A percentile compares a stretch with the other conserved stretches of the same genome.
phyloP scores from a whole-genome alignment of 64 coral and sea anemone species.

The Stichodactyla helianthus region DNA sequence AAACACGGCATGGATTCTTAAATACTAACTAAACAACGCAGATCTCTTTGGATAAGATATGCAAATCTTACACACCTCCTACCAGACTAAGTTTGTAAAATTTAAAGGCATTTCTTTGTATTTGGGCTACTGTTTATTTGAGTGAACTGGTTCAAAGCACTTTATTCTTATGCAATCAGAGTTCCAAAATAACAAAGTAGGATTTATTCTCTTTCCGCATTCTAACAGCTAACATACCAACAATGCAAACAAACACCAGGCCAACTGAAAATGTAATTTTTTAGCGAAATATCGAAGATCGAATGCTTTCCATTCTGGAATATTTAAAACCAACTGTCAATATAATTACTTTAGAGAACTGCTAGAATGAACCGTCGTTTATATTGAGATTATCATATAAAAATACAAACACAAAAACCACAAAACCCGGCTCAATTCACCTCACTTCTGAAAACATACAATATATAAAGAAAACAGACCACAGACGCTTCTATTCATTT shows the following conservation, averaged over 20 bases:
- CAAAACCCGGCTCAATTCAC: neutral
- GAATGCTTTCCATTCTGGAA: neutral
- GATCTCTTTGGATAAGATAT: neutral
- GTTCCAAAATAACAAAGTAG: neutral
- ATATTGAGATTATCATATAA: neutral
- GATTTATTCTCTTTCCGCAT: neutral
- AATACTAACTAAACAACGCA: neutral
- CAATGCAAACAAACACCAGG: neutral
- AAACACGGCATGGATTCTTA: neutral
- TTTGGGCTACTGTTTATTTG: neutral
- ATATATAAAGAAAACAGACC: neutral
- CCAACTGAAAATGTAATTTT: neutral
- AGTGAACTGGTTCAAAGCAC: neutral
- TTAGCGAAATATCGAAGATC: neutral
- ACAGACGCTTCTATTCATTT: neutral
- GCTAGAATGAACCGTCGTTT: neutral
- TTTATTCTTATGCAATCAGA: neutral
- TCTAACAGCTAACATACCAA: neutral
- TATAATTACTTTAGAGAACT: neutral
- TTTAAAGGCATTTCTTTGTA: conserved; percentile 9
- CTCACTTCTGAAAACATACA: neutral
- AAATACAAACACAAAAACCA: conserved; percentile 4
- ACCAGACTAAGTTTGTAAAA: neutral
- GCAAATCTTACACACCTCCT: neutral
- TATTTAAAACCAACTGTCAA: neutral